Conservation (phyloP, 1,140 invertebrate genomes). For the Bombus sibiricus region DNA sequence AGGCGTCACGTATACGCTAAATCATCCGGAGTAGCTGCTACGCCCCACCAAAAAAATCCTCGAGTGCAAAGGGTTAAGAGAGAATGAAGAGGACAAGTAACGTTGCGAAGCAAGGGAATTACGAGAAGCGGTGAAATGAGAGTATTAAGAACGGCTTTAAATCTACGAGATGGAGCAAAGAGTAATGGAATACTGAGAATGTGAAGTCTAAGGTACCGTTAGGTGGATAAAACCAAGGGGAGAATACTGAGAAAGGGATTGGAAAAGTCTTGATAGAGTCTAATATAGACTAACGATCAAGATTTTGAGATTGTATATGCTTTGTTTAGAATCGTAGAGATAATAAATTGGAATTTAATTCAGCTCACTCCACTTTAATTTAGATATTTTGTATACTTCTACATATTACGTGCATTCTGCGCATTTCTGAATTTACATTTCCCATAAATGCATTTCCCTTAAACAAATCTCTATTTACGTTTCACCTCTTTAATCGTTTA, state of each 20-base stretch:
- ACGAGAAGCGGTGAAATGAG: background rate
- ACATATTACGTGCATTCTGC: no score
- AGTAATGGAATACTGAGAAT: conserved; percentile 9
- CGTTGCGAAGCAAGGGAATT: background rate
- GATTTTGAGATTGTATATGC: background rate
- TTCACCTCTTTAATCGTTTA: no score
- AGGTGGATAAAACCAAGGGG: background rate
- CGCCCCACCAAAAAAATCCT: no score
- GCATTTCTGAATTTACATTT: no score
- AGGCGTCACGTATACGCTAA: no score
- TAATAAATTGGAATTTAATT: background rate
- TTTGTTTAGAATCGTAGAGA: background rate
- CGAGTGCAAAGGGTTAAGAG: no score
- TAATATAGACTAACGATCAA: background rate
- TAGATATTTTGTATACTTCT: no score
- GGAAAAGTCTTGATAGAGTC: background rate
- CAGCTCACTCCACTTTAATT: no score
- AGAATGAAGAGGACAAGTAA: background rate
- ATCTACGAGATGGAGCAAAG: background rate
- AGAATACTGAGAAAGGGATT: background rate
- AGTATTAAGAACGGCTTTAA: conserved; percentile 2
- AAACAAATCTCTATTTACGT: no score
- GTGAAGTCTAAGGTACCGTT: background rate
- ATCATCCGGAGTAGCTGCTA: no score
- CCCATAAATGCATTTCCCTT: no score